Conservation (phyloP, 2,888 invertebrate genomes). For the Drosophila borealis region DNA sequence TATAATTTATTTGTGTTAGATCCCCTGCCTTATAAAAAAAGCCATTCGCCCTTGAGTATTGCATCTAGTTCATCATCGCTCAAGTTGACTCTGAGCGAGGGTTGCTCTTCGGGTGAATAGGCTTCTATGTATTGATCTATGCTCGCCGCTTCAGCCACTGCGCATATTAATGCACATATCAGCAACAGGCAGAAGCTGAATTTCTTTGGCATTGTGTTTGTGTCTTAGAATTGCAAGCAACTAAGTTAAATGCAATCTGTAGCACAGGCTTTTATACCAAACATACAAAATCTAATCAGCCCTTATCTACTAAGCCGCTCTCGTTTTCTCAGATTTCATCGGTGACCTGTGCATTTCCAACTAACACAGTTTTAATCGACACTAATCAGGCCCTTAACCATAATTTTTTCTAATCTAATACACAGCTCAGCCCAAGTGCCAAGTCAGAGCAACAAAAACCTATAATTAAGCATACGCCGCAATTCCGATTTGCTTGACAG, state of each 20-base stretch:
- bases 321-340: background rate
- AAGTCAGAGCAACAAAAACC: conserved; percentile 5
- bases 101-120: conserved; percentile 11
- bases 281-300: too few relatives aligned
- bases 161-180: conserved; percentile 30
- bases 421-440: background rate
- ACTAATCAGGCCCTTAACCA: background rate
- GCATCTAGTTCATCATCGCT: background rate
- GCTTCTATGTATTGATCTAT: conserved; percentile 17
- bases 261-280: conserved; percentile 42
- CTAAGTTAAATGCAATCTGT: conserved; percentile 17
- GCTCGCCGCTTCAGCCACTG: conserved; percentile 11
- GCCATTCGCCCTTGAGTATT: background rate
- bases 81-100: background rate
- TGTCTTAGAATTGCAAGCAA: conserved; percentile 11
- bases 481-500: background rate
- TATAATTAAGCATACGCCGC: conserved; percentile 3
- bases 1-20: background rate
- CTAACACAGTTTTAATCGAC: background rate
- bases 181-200: conserved; percentile 22
- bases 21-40: background rate
- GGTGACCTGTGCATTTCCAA: conserved; percentile 6
- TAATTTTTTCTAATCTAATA: background rate
- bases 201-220: conserved; percentile 29
- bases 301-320: background rate